Evolutionary conservation across 2,797 vertebrate species (phyloP).

Genomic region (Tympanoctomys barrerae): DNA sequence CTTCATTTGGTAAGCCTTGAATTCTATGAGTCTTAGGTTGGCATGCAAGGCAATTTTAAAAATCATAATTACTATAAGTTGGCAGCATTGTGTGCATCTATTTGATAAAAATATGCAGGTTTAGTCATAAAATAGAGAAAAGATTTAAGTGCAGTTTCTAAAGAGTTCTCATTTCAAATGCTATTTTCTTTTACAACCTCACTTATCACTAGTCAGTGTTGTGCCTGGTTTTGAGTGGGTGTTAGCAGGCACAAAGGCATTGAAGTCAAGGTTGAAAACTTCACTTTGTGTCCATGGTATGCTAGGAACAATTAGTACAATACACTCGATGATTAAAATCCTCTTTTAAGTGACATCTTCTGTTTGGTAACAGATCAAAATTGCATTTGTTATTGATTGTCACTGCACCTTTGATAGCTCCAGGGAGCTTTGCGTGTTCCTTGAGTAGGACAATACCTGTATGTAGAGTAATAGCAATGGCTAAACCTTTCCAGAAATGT

Average conservation of each 20-base stretch:
- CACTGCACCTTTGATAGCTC: not conserved
- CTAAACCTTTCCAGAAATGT: not conserved
- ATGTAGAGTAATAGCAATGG: not conserved
- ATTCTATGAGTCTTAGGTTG: conserved; percentile 49
- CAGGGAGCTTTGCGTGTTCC: not conserved
- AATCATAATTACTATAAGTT: not conserved
- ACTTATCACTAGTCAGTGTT: not conserved
- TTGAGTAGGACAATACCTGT: not conserved
- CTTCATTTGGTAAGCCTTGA: conserved; percentile 52
- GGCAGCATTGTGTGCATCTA: not conserved
- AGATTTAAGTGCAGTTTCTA: conserved; percentile 38
- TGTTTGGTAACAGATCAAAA: conserved; percentile 45
- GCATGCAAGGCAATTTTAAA: conserved; percentile 36
- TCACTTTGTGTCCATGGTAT: not conserved
- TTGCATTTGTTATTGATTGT: not conserved
- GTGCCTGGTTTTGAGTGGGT: not conserved
- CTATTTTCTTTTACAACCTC: conserved; percentile 20
- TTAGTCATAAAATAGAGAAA: conserved; percentile 23
- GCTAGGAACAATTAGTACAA: not conserved
- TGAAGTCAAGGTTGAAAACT: not conserved
- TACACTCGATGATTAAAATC: not conserved
- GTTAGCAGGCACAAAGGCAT: not conserved
- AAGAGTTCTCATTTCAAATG: conserved; percentile 45
- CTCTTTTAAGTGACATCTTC: not conserved
- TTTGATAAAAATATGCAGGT: conserved; percentile 43